Conservation (phyloP, 2,888 invertebrate genomes). For the Tipula vernalis region DNA sequence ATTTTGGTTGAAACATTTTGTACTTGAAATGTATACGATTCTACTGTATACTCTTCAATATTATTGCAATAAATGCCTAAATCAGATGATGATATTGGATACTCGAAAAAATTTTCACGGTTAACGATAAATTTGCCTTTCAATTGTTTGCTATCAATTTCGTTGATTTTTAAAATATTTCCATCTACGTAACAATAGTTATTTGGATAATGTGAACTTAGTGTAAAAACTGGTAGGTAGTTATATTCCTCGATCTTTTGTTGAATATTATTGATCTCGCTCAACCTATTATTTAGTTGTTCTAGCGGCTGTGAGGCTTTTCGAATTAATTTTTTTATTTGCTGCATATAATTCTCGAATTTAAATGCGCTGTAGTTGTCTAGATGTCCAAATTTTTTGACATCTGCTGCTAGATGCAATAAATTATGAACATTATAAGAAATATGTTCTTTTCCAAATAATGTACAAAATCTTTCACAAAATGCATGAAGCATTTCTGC, state of each 20-base stretch:
- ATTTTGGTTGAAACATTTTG: not conserved
- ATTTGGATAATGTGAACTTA: not conserved
- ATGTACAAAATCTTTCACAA: constrained; percentile 11
- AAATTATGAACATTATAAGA: constrained; percentile 17
- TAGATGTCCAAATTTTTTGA: not conserved
- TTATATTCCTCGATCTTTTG: not conserved
- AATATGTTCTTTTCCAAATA: constrained; percentile 16
- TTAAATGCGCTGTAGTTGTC: too few relatives aligned
- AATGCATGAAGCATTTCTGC: constrained; percentile 12
- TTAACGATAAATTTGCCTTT: too few relatives aligned
- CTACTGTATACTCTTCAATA: not conserved
- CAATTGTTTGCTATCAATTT: too few relatives aligned
- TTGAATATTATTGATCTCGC: not conserved
- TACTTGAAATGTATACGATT: not conserved
- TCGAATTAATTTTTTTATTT: too few relatives aligned
- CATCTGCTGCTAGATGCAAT: constrained; percentile 14
- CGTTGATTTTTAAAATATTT: too few relatives aligned
- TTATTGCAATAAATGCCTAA: not conserved
- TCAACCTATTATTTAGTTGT: not conserved
- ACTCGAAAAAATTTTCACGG: too few relatives aligned
- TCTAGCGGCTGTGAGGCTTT: too few relatives aligned
- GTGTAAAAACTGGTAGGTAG: not conserved
- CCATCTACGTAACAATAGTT: not conserved
- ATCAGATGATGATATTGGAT: too few relatives aligned
- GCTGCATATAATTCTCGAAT: too few relatives aligned